These are phyloP conservation scores for Drosophila suzukii DNA, from an alignment of 1,140 invertebrate species.

Conservation along the genomic window DNA sequence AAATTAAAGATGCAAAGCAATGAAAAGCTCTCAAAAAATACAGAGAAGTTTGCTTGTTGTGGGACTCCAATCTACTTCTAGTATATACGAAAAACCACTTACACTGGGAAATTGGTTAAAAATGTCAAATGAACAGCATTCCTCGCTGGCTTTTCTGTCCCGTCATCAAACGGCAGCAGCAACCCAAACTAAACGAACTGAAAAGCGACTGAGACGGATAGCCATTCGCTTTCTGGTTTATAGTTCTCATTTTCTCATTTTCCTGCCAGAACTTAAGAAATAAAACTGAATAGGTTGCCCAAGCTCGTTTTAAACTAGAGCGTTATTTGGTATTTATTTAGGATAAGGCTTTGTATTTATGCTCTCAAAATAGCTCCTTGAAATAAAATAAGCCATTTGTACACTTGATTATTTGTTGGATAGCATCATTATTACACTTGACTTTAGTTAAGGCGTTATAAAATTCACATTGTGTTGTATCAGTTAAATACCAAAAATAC, in stretches of 20 bases:
- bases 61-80: conserved; percentile 5
- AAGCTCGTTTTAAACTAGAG: neutral
- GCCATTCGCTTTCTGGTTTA: neutral
- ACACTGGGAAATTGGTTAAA: conserved; percentile 47
- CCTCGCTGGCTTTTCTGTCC: neutral
- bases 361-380: too few species aligned
- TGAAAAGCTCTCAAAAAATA: conserved; percentile 28
- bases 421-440: too few species aligned
- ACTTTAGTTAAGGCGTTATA: too few species aligned
- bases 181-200: neutral
- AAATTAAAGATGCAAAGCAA: conserved; percentile 69
- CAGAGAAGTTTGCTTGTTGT: conserved; percentile 3
- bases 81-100: neutral
- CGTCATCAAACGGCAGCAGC: conserved; percentile 3
- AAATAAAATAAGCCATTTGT: too few species aligned
- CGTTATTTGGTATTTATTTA: neutral
- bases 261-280: neutral
- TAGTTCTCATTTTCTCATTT: neutral
- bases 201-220: neutral
- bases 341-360: too few species aligned
- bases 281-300: too few species aligned
- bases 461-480: too few species aligned
- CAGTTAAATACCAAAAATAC: too few species aligned
- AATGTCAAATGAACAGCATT: conserved; percentile 60
- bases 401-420: too few species aligned